Conservation (phyloP, 2,888 invertebrate species). For the Ophioninae sp. region DNA sequence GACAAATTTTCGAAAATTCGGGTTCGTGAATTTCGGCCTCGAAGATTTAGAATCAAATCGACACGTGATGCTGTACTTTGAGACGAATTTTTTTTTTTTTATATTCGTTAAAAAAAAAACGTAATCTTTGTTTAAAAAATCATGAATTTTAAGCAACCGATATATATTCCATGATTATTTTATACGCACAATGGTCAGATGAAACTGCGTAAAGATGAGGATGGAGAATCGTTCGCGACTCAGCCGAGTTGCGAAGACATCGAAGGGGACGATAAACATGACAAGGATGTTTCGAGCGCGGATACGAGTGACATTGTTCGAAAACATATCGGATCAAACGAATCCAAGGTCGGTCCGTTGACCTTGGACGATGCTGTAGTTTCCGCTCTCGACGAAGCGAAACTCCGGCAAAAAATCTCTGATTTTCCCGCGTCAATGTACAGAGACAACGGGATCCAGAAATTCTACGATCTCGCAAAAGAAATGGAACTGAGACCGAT, state of each 20-base stretch:
- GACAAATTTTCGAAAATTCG: no score
- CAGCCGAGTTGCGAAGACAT: constrained; percentile 37
- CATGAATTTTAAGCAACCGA: not conserved
- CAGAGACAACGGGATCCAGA: constrained; percentile 68
- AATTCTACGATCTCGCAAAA: constrained; percentile 68
- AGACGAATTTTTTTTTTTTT: no score
- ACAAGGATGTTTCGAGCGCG: constrained; percentile 55
- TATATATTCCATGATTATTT: not conserved
- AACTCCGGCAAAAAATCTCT: constrained; percentile 50
- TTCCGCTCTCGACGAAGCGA: constrained; percentile 72
- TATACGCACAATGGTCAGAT: constrained; percentile 27
- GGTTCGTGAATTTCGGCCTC: no score
- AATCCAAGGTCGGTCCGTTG: constrained; percentile 70
- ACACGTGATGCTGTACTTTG: no score
- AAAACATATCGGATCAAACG: constrained; percentile 70
- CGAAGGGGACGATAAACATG: constrained; percentile 2
- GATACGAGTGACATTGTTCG: constrained; percentile 66
- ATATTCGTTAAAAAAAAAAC: no score
- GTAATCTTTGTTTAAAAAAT: not conserved
- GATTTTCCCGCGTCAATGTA: constrained; percentile 57
- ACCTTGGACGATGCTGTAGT: constrained; percentile 64
- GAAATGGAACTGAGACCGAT: constrained; percentile 67
- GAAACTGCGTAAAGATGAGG: constrained; percentile 24
- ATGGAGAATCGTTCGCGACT: constrained; percentile 53
- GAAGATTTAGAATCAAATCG: no score